Evolutionary conservation across 2,797 vertebrate species (phyloP), one percentile per base, ranked within the genome.

Genomic region (Hyperoplus lanceolatus): DNA sequence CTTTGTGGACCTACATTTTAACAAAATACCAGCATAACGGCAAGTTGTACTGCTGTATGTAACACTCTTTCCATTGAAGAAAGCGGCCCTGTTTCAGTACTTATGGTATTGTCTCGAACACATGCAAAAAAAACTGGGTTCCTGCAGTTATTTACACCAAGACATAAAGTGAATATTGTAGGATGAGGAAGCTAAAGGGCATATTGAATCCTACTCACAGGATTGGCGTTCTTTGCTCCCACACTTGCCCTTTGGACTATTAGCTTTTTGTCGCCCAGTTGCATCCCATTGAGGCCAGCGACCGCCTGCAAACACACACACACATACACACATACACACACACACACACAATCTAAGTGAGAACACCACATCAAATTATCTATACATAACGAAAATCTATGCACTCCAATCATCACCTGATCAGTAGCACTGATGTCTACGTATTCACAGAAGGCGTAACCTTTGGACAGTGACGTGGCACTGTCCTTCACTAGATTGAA

Each of bases 401-500:
- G 29, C 29, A 48, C 42, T 14, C 1, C 3, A 4, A 0, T 13
- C 0, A 4, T 64, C 85, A 96, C 95, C 94, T 96, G 95, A 67
- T 96, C 95, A 3, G 95, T 96, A 70, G 94, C 93, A 70, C 92
- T 86, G 90, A 95, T 57, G 77, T 96, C 95, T 1, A 95, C 94
- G 2, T 96, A 96, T 84, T 96, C 95, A 61, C 95, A 96, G 82
- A 96, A 96, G 86, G 95, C 94, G 78, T 96, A 96, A 79, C 95
- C 95, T 88, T 96, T 96, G 1, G 95, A 96, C 92, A 96, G 92
- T 69, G 95, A 96, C 29, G 95, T 96, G 79, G 95, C 93, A 87
- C 95, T 95, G 94, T 96, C 95, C 87, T 96, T 96, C 86, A 96
- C 95, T 5, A 96, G 94, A 54, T 96, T 96, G 91, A 96, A 96